Evolutionary conservation across 2,888 invertebrate genomes (phyloP), one percentile per base, ranked within the genome.

Genomic region (Acanthoscelides obtectus): DNA sequence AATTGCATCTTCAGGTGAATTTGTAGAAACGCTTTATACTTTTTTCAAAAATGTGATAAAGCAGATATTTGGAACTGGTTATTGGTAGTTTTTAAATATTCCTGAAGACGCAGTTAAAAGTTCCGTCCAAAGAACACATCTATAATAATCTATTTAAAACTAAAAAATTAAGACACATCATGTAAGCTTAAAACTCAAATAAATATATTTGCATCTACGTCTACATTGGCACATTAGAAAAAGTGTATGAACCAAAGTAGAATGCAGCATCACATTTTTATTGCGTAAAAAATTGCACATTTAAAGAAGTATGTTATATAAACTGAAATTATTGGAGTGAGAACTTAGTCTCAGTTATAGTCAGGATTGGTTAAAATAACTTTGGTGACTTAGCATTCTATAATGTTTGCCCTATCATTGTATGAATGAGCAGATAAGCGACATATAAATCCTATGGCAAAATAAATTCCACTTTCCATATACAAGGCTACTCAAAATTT

Each of bases 371-470:
- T 79, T 76, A 78, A 74, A 72, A 80, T 76, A 80, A 80, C 81
- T 82, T 82, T 81, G 82, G 81, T 81, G 79, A 76, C 72, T 78
- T 78, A 81, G 81, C 81, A 82, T 82, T 82, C 82, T 82, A 80
- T 73, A 78, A 77, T 74, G 76, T 76, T 75, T 72, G 76, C 78
- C 78, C 77, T 77, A 73, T 77, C 78, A 79, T 78, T 77, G 74
- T 21, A 79, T 79, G 79, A 75, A 68, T 67, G 77, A 78, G 75
- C 74, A 45, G 12, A 45, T 45, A 45, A 45, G 45, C 45, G 45
- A 45, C 45, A 72, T 65, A n/a, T 21, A 72, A 70, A 68, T 69
- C 70, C 67, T 66, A 68, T 68, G 68, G 71, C 72, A 75, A 76
- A 76, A 76, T 75, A 75, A 72, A 75, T 71, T 68, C 71, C 70